Base-by-base conservation (phyloP, 1,140 invertebrate genomes). In the Lerema accius region DNA sequence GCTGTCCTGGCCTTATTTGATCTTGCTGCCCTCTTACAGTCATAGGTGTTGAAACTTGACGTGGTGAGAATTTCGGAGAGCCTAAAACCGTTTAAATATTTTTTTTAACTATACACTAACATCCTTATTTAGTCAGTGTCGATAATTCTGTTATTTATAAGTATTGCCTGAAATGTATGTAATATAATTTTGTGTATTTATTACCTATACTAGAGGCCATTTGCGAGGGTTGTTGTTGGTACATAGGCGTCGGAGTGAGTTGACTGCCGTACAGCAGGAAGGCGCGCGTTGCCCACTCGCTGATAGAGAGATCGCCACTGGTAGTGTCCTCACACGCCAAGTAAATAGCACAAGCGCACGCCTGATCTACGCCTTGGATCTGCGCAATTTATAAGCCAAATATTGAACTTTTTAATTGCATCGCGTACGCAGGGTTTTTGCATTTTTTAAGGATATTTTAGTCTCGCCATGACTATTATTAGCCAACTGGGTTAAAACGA, bases 251-350 rank as follows among this genome's bases (percentile, higher is more conserved):
- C 0, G 79, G 75, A 0, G 84, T 82, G 4, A 92, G 93, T 73
- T 98, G 97, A 7, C 95, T 96, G 26, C 98, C 98, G 86, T 98
- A 98, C 58, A 97, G 86, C 78, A 99, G 97, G 82, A 99, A 98
- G 0, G 98, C 97, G 77, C 96, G 94, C 0, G 96, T 95, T 2
- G 98, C 98, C 95, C 96, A 96, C 74, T 98, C 96, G 37, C 94
- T 93, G 0, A 97, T 91, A 0, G 83, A 74, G 4, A 77, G 67
- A 60, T 91, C 90, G 73, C 96, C 94, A 19, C 93, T 93, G 62
- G 95, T 95, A 92, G 93, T 55, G 86, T 93, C 72, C 94, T 94
- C 67, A 94, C 96, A 98, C 0, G 97, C 97, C 43, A 99, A 82
- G 67, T 98, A 95, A 1, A 99, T 90, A 59, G 95, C 95, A 4